Evolutionary conservation across 1,140 invertebrate genomes (phyloP).

Genomic region (Zaprionus inermis): DNA sequence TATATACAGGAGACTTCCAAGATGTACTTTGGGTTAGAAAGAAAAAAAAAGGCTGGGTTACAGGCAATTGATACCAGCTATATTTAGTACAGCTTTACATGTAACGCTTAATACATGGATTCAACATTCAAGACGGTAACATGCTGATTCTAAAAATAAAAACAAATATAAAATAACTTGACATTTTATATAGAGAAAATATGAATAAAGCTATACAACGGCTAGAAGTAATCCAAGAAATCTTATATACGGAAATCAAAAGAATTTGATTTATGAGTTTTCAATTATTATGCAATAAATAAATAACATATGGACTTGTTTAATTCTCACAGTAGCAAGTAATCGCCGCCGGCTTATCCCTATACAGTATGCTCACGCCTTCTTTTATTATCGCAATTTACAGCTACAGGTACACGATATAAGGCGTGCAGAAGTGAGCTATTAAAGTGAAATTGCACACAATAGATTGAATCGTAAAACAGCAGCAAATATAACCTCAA

Average conservation of each 20-base stretch:
- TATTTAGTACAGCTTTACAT: too few relatives aligned
- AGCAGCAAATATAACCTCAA: constrained; percentile 7
- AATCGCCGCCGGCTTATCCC: background rate
- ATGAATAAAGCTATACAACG: too few relatives aligned
- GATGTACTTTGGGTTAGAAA: background rate
- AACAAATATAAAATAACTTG: too few relatives aligned
- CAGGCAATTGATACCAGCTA: too few relatives aligned
- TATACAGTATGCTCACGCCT: constrained; percentile 3
- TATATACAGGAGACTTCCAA: background rate
- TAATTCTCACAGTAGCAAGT: background rate
- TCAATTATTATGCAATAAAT: constrained; percentile 5
- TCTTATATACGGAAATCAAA: too few relatives aligned
- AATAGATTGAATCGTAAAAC: constrained; percentile 30
- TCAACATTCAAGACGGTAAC: too few relatives aligned
- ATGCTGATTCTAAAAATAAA: too few relatives aligned
- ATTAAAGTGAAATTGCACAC: constrained; percentile 29
- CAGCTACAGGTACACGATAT: constrained; percentile 26
- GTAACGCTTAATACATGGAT: too few relatives aligned
- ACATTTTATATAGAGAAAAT: too few relatives aligned
- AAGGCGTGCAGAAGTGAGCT: constrained; percentile 27
- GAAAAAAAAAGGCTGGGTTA: background rate
- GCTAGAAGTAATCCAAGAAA: too few relatives aligned
- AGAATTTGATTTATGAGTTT: too few relatives aligned
- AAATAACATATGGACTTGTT: background rate
- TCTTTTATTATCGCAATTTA: constrained; percentile 21